Percentiles rank a stretch among this genome's conserved stretches.
Evolutionary conservation across 2,797 vertebrate genomes (phyloP).

Genomic region (Cynopterus sphinx): DNA sequence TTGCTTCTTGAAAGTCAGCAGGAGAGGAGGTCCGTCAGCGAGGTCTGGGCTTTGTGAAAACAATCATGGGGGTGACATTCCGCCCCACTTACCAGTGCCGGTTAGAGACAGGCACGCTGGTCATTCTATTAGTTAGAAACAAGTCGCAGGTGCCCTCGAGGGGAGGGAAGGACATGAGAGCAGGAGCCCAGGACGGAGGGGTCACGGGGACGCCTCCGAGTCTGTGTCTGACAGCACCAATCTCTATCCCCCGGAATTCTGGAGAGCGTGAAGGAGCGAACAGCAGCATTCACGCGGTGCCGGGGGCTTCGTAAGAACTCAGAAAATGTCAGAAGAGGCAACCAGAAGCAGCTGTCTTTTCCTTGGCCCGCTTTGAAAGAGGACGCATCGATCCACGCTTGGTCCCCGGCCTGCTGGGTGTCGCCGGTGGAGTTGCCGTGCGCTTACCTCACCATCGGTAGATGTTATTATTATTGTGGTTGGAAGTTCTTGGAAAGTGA

Average conservation of each 20-base stretch:
- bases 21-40: background rate
- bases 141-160: background rate
- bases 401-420: background rate
- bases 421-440: background rate
- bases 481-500: background rate
- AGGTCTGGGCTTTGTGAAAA: background rate
- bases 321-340: background rate
- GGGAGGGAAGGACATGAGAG: background rate
- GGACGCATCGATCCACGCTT: background rate
- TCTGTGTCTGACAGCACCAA: background rate
- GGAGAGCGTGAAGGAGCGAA: background rate
- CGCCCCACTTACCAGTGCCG: background rate
- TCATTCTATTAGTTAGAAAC: background rate
- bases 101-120: background rate
- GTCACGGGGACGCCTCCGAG: too few species aligned
- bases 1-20: background rate
- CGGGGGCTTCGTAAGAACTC: background rate
- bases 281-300: too few species aligned
- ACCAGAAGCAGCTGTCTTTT: background rate
- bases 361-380: background rate
- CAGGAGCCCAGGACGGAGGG: fast-evolving
- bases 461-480: background rate
- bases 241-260: background rate
- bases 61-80: fast-evolving
- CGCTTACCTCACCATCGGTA: background rate